A percentile compares a stretch with the other conserved stretches of the same genome.
Conservation (phyloP, 2,113 vertebrate genomes). For the Scatophagus argus region DNA sequence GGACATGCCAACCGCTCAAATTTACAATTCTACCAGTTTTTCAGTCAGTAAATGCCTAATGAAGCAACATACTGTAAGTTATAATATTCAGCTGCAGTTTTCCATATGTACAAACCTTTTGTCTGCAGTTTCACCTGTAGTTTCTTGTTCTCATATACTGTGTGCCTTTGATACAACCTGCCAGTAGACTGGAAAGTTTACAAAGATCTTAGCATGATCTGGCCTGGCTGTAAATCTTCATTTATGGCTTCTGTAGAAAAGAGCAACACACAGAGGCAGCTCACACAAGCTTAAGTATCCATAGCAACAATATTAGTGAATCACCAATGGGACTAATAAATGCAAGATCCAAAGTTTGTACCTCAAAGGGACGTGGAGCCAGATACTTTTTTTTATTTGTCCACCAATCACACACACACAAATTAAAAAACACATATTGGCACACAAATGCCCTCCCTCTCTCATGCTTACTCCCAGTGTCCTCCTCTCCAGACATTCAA, state of each 20-base stretch:
- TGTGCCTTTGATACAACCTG: conserved; percentile 13
- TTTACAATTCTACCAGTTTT: conserved; percentile 40
- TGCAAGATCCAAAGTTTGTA: conserved; percentile 44
- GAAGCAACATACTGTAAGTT: conserved; percentile 6
- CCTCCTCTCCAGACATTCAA: conserved; percentile 68
- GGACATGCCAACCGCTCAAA: conserved; percentile 37
- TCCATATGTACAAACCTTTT: conserved; percentile 37
- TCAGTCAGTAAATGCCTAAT: conserved; percentile 27
- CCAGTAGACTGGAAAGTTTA: conserved; percentile 39
- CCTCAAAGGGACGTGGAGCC: conserved; percentile 28
- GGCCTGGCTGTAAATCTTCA: conserved; percentile 43
- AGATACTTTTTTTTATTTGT: conserved; percentile 29
- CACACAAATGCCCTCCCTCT: conserved; percentile 24
- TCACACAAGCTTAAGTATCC: conserved; percentile 27
- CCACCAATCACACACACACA: conserved; percentile 24
- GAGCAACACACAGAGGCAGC: conserved; percentile 12
- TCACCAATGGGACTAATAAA: conserved; percentile 60
- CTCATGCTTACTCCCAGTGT: conserved; percentile 21
- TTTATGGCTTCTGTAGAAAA: conserved; percentile 44
- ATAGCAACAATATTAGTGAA: conserved; percentile 49
- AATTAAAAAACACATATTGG: conserved; percentile 37
- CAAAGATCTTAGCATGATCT: conserved; percentile 27
- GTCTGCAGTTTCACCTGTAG: conserved; percentile 3
- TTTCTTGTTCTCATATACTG: conserved; percentile 11
- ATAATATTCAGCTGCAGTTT: conserved; percentile 28